Base-by-base conservation (phyloP, 2,113 vertebrate species). In the Onychostruthus taczanowskii region DNA sequence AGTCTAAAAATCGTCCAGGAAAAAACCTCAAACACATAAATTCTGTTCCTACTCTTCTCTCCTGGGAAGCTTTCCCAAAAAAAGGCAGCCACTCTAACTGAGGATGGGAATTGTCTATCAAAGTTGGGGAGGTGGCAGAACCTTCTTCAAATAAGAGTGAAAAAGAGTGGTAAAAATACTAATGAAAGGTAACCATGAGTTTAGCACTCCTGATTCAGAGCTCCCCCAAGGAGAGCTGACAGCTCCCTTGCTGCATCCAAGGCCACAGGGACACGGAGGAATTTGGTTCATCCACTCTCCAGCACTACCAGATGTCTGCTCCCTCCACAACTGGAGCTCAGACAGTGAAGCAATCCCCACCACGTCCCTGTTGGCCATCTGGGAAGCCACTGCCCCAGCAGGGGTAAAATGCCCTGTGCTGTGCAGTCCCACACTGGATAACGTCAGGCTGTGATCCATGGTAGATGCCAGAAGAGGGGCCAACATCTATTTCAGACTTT, bases 301-400 rank as follows among this genome's bases (percentile, higher is more conserved):
- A 62, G 35, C 1, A 1, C 44, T 56, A 61, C 75, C 76, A 94
- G 86, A 64, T 12, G 1, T 68, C 79, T 74, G 37, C 41, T 89
- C 49, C 80, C 50, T 69, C 72, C 30, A 8, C 79, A 86, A 49
- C 79, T 33, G 26, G 33, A 80, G 46, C 68, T 93, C 78, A 87
- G 82, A 79, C 27, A 13, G 58, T 90, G 87, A 90, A 80, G 63
- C 7, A 27, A 84, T 76, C 52, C 52, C 52, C 3, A 1, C 5
- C 28, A 39, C 1, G 41, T 61, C 74, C 52, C 91, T 56, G 73
- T 16, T 50, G 63, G 78, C 87, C 72, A 90, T 66, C 88, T 92
- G 90, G 75, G 75, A 88, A 96, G 58, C 49, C 85, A 66, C 78
- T 8, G 4, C 83, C 79, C 58, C 96, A 95, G 74, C 82, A 94